Evolutionary conservation across 2,113 vertebrate species (phyloP).

Genomic region (Oryzias celebensis): DNA sequence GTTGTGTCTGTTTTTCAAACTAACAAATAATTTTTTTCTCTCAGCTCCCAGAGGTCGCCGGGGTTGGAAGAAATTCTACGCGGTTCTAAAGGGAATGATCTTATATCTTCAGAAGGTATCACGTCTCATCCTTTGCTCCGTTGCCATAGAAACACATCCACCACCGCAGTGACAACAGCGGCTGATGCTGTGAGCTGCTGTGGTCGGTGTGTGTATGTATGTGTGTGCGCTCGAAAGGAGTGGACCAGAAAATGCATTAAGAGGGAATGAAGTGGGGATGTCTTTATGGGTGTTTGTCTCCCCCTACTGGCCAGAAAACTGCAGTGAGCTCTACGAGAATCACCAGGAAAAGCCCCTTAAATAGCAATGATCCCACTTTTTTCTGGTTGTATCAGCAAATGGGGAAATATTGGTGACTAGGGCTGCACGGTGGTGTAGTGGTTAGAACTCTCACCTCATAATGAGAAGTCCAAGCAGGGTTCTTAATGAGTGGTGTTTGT

Average conservation of each 20-base stretch:
- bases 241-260: constrained; percentile 9
- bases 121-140: constrained; percentile 44
- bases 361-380: too few species aligned
- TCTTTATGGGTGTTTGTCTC: constrained; percentile 55
- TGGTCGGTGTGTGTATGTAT: constrained; percentile 27
- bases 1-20: not conserved
- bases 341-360: too few species aligned
- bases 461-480: too few species aligned
- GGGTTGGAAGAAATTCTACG: constrained; percentile 99
- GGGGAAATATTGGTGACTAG: too few species aligned
- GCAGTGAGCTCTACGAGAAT: not conserved
- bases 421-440: too few species aligned
- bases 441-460: too few species aligned
- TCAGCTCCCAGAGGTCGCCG: constrained; percentile 92
- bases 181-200: constrained; percentile 38
- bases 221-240: constrained; percentile 10
- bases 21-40: not conserved
- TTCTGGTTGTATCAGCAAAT: too few species aligned
- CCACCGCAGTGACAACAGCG: constrained; percentile 45
- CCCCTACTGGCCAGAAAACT: constrained; percentile 48
- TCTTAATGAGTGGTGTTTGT: too few species aligned
- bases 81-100: constrained; percentile 95
- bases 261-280: constrained; percentile 13
- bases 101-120: constrained; percentile 96
- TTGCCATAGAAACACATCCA: constrained; percentile 70